A percentile compares a stretch with the other conserved stretches of the same genome.
These are phyloP conservation scores for Monoplex corrugatus DNA, from an alignment of 2,888 invertebrate genomes.

Conservation along the genomic window DNA sequence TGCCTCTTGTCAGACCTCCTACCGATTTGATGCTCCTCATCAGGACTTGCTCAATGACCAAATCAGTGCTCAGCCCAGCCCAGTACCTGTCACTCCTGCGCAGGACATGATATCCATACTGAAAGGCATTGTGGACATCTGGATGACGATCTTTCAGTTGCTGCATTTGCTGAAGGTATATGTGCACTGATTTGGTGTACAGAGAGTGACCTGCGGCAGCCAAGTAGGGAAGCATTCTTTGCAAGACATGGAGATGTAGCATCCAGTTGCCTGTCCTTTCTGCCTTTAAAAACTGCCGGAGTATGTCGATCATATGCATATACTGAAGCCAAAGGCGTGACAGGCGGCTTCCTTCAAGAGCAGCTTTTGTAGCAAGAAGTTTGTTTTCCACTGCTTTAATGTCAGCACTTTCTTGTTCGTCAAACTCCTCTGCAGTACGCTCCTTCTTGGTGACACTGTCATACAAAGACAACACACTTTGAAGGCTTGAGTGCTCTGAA, in stretches of 20 bases:
- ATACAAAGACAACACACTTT: neutral
- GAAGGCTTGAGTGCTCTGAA: neutral
- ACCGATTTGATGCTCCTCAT: too few species aligned
- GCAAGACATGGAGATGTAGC: slow-evolving; percentile 15
- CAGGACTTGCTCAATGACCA: slow-evolving; percentile 40
- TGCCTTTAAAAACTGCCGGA: neutral
- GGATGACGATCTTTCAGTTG: slow-evolving; percentile 1
- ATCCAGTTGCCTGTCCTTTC: slow-evolving; percentile 30
- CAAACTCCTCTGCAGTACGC: neutral
- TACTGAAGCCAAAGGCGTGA: slow-evolving; percentile 4
- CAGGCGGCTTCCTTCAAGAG: neutral
- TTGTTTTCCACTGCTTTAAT: neutral
- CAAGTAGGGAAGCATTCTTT: slow-evolving; percentile 20
- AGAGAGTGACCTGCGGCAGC: slow-evolving; percentile 14
- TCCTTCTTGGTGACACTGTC: slow-evolving; percentile 8
- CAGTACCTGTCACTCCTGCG: slow-evolving; percentile 47
- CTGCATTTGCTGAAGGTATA: slow-evolving; percentile 18
- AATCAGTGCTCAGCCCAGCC: slow-evolving; percentile 46
- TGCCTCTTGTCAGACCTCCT: too few species aligned
- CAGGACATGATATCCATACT: slow-evolving; percentile 55
- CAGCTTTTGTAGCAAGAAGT: neutral
- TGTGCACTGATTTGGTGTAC: slow-evolving; percentile 19
- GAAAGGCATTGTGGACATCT: slow-evolving; percentile 7
- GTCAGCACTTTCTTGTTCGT: neutral
- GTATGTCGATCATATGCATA: neutral